Base-by-base conservation (phyloP, 2,113 vertebrate species). In the Mola mola region DNA sequence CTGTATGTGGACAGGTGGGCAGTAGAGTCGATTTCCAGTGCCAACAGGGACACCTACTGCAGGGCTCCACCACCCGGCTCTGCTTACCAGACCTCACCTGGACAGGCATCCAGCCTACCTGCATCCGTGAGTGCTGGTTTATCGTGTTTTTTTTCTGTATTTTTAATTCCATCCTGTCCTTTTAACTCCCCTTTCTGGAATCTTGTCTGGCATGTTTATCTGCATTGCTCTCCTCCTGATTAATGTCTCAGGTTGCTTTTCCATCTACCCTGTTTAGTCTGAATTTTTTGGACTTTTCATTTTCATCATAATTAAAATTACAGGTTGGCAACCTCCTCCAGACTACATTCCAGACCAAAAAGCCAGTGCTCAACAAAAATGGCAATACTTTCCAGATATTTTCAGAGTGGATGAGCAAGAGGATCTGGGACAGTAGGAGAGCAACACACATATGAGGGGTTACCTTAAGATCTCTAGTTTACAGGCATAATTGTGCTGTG, bases 61-160 rank as follows among this genome's bases (percentile, higher is more conserved):
- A 97, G 85, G 97, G 97, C 52, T 98, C 97, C 77, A 98, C 94
- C 83, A 96, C 95, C 48, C 90, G 96, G 56, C 93, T 94, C 11
- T 98, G 97, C 82, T 91, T 95, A 34, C 92, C 91, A 22, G 97
- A 99, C 86, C 93, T 99, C 60, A 98, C 96, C 19, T 99, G 97
- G 97, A 98, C 94, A 0, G 97, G 97, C 9, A 49, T 87, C 52
- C 96, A 95, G 64, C 93, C 97, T 0, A 93, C 94, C 76, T 99
- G 97, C 36, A 82, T 96, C 88, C 90, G 97, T 99, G 86, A 96
- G 97, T 98, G 40, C 4, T 52, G 33, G 20, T 52, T 41, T 21
- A 17, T 49, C 36, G 10, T 29, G 15, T 59, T 72, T 28, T 19
- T n/a, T 66, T 10, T 0, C 43, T 50, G 2, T 62, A 41, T 59